phyloP scores from a whole-genome alignment of 2,888 invertebrate species.

The Himalopsyche kuldschensis region DNA sequence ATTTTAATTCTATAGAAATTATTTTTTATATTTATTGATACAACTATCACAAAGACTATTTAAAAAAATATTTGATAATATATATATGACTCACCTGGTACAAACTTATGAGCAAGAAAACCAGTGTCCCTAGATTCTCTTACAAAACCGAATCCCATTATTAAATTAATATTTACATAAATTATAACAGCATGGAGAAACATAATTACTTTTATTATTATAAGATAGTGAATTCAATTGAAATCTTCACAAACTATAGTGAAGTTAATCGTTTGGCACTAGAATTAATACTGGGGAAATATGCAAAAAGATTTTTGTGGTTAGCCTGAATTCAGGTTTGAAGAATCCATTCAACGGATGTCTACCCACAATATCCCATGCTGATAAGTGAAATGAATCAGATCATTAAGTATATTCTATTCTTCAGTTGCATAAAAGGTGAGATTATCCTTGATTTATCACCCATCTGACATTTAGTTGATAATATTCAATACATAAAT shows the following conservation, averaged over 20 bases:
- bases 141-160: neutral
- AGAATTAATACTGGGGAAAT: neutral
- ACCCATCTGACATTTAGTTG: no score
- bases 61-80: no score
- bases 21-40: no score
- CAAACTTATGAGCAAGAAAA: neutral
- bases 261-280: neutral
- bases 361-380: conserved; percentile 30
- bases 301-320: neutral
- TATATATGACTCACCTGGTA: neutral
- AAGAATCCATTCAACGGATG: conserved; percentile 2
- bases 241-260: neutral
- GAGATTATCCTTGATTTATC: neutral
- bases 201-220: neutral
- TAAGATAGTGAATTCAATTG: neutral
- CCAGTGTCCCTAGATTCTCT: neutral
- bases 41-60: no score
- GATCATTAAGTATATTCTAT: neutral
- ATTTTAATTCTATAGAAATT: no score
- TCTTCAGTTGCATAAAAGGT: neutral
- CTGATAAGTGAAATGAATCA: conserved; percentile 11
- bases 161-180: neutral
- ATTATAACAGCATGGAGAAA: neutral
- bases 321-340: neutral
- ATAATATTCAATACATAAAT: no score